Conservation (phyloP, 1,140 invertebrate species). For the Oncopeltus fasciatus region DNA sequence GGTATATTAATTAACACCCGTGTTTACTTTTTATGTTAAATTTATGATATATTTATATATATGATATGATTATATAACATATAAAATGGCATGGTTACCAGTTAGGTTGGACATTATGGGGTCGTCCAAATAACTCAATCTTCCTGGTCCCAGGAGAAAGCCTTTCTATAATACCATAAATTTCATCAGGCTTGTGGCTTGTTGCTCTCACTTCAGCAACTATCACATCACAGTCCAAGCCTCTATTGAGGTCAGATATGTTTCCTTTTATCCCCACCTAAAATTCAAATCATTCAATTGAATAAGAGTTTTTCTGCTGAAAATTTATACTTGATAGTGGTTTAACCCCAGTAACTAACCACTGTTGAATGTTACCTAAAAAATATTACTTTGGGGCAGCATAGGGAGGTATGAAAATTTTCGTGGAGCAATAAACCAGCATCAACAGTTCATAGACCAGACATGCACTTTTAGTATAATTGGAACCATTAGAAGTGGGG, state of each 20-base stretch:
- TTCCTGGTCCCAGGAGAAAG: slow-evolving; percentile 86
- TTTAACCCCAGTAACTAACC: not conserved
- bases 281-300: not conserved
- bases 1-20: no score
- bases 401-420: no score
- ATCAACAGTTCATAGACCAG: no score
- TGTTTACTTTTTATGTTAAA: no score
- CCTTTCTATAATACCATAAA: slow-evolving; percentile 82
- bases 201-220: slow-evolving; percentile 95
- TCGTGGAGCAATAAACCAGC: no score
- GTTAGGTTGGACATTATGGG: slow-evolving; percentile 95
- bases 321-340: not conserved
- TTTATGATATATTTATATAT: no score
- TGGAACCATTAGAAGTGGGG: no score
- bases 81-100: slow-evolving; percentile 47
- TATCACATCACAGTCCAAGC: slow-evolving; percentile 93
- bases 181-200: slow-evolving; percentile 95
- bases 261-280: slow-evolving; percentile 86
- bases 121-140: slow-evolving; percentile 92
- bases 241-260: slow-evolving; percentile 77
- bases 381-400: no score
- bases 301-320: not conserved
- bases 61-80: no score
- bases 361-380: no score
- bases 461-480: no score